Evolutionary conservation across 2,113 vertebrate species (phyloP).

Genomic region (Talpa occidentalis): DNA sequence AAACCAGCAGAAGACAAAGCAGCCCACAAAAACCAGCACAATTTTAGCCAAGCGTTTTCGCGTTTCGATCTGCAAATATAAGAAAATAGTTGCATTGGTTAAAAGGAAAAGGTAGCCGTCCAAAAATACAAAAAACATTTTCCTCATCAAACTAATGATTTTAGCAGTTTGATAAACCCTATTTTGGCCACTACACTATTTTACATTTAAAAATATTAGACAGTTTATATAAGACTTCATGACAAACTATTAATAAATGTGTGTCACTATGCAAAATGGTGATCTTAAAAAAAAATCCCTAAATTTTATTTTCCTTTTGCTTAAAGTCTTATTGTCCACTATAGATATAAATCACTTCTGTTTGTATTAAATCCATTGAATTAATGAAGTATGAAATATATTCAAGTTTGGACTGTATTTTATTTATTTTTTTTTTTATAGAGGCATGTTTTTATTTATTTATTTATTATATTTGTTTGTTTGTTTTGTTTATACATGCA

Average conservation of each 20-base stretch:
- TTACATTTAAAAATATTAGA: conserved; percentile 8
- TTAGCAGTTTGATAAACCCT: conserved; percentile 24
- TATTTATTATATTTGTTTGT: too few relatives aligned
- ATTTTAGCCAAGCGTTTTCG: conserved; percentile 96
- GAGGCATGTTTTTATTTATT: too few relatives aligned
- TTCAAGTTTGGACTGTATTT: neutral
- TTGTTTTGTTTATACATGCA: too few relatives aligned
- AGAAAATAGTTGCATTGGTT: conserved; percentile 57
- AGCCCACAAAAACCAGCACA: conserved; percentile 94
- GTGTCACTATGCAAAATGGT: neutral
- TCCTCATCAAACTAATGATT: neutral
- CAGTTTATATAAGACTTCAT: neutral
- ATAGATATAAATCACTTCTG: conserved; percentile 39
- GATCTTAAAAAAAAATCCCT: neutral
- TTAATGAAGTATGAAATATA: conserved; percentile 25
- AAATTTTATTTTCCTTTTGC: conserved; percentile 32
- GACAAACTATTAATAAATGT: conserved; percentile 2
- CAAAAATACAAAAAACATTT: conserved; percentile 49
- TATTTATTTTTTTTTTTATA: too few relatives aligned
- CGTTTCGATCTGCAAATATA: conserved; percentile 92
- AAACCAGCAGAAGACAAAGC: conserved; percentile 95
- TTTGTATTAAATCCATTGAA: conserved; percentile 31
- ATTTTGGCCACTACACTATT: neutral
- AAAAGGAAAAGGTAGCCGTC: neutral
- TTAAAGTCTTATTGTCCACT: neutral